A percentile compares a stretch with the other conserved stretches of the same genome.
Conservation (phyloP, 2,888 invertebrate species). For the Drosophila flavopinicola region DNA sequence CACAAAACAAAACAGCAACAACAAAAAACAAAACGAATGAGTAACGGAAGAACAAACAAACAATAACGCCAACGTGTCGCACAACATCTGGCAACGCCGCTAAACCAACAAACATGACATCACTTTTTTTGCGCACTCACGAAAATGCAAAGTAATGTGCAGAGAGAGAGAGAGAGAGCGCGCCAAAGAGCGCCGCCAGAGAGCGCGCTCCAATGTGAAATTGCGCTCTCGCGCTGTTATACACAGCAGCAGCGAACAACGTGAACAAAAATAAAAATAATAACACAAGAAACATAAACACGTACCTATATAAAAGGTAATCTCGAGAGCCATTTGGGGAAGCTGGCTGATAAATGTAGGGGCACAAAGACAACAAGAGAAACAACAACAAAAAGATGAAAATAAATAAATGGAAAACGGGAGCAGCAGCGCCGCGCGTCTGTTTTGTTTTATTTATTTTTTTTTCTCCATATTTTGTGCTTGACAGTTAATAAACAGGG, state of each 20-base stretch:
- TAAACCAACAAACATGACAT: slow-evolving; percentile 80
- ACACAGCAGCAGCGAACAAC: slow-evolving; percentile 56
- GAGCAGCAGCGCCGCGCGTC: slow-evolving; percentile 32
- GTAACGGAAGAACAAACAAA: slow-evolving; percentile 55
- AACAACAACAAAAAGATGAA: slow-evolving; percentile 8
- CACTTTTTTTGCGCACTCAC: slow-evolving; percentile 79
- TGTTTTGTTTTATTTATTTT: slow-evolving; percentile 16
- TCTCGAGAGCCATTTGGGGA: slow-evolving; percentile 38
- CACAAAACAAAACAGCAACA: too few relatives aligned
- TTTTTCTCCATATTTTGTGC: slow-evolving; percentile 19
- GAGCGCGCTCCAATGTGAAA: slow-evolving; percentile 10
- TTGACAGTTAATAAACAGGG: slow-evolving; percentile 68
- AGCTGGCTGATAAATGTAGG: slow-evolving; percentile 54
- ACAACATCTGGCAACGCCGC: slow-evolving; percentile 70
- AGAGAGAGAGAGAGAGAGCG: slow-evolving; percentile 6
- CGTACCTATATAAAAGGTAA: slow-evolving; percentile 72
- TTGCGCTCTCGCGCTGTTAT: slow-evolving; percentile 42
- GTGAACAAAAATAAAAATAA: slow-evolving; percentile 69
- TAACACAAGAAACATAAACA: slow-evolving; percentile 75
- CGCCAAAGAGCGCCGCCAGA: too few relatives aligned
- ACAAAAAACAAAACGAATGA: too few relatives aligned
- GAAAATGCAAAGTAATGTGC: slow-evolving; percentile 66
- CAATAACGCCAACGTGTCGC: slow-evolving; percentile 37
- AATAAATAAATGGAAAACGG: slow-evolving; percentile 19
- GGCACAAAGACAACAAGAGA: not conserved